Conservation (phyloP, 2,888 invertebrate genomes). For the Embidobia sp. region DNA sequence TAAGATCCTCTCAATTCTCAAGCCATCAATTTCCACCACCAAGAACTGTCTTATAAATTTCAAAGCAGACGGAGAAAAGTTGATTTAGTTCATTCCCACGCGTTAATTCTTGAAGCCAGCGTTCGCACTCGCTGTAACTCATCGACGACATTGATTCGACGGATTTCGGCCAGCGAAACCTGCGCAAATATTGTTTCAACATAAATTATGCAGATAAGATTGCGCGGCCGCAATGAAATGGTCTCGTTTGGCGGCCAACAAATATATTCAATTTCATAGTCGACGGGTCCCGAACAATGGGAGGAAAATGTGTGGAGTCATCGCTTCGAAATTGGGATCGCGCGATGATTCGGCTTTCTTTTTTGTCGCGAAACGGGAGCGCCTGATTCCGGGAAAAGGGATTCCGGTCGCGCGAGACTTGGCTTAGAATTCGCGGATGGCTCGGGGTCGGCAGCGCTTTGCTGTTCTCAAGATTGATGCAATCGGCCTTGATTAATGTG, state of each 20-base stretch:
- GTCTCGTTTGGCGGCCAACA: conserved; percentile 27
- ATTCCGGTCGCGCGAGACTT: conserved; percentile 3
- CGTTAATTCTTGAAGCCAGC: no score
- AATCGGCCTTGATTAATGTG: conserved; percentile 49
- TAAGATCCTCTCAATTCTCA: no score
- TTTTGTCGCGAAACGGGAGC: conserved; percentile 40
- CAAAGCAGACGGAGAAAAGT: no score
- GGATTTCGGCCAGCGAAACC: conserved; percentile 25
- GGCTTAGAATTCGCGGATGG: background rate
- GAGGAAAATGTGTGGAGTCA: conserved; percentile 31
- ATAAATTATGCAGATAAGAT: conserved; percentile 41
- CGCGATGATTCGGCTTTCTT: conserved; percentile 37
- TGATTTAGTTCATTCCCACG: no score
- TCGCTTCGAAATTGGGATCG: conserved; percentile 33
- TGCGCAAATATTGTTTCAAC: conserved; percentile 44
- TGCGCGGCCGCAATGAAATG: conserved; percentile 23
- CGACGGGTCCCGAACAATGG: conserved; percentile 38
- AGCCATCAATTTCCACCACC: no score
- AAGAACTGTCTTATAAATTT: no score
- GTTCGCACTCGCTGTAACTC: no score
- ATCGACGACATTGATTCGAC: conserved; percentile 10
- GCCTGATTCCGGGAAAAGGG: conserved; percentile 5
- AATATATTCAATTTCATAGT: conserved; percentile 58
- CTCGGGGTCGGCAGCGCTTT: conserved; percentile 6
- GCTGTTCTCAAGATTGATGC: conserved; percentile 32